Percentiles rank a stretch among this genome's conserved stretches.
Evolutionary conservation across 2,113 vertebrate genomes (phyloP).

Genomic region (Argyrosomus japonicus): DNA sequence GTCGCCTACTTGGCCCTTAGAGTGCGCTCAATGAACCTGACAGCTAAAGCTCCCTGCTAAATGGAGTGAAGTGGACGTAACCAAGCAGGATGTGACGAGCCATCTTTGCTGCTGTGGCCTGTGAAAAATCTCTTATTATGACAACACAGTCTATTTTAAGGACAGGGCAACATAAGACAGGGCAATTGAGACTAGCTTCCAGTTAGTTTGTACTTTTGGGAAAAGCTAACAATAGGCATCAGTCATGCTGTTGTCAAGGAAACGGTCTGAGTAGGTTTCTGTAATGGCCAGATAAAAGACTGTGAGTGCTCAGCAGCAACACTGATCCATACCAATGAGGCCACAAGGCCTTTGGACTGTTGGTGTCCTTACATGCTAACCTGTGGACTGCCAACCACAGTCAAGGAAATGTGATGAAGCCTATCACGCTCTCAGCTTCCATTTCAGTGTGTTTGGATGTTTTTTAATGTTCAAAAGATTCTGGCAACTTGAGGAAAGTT

Average conservation of each 20-base stretch:
- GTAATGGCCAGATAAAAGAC: slow-evolving; percentile 72
- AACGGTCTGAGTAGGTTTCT: slow-evolving; percentile 64
- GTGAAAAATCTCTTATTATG: slow-evolving; percentile 35
- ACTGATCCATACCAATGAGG: slow-evolving; percentile 72
- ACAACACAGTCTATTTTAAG: slow-evolving; percentile 58
- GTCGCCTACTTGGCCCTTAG: not conserved
- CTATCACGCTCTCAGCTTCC: too few species aligned
- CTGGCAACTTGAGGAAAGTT: not conserved
- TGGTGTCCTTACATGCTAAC: slow-evolving; percentile 35
- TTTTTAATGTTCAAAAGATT: not conserved
- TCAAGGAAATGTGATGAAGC: too few species aligned
- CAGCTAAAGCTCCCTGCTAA: slow-evolving; percentile 25
- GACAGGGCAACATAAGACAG: slow-evolving; percentile 19
- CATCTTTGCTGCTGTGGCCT: slow-evolving; percentile 20
- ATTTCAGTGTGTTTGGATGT: too few species aligned
- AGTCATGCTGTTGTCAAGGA: slow-evolving; percentile 76
- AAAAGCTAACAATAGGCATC: slow-evolving; percentile 71
- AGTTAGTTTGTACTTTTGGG: slow-evolving; percentile 51
- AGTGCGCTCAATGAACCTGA: slow-evolving; percentile 16
- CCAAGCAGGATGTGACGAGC: not conserved
- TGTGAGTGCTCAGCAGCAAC: slow-evolving; percentile 47
- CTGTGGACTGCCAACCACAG: not conserved
- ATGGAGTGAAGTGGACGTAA: slow-evolving; percentile 8
- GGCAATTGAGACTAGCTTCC: slow-evolving; percentile 44
- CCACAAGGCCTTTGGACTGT: slow-evolving; percentile 25